Conservation (phyloP, 1,140 invertebrate genomes). For the Battus philenor region DNA sequence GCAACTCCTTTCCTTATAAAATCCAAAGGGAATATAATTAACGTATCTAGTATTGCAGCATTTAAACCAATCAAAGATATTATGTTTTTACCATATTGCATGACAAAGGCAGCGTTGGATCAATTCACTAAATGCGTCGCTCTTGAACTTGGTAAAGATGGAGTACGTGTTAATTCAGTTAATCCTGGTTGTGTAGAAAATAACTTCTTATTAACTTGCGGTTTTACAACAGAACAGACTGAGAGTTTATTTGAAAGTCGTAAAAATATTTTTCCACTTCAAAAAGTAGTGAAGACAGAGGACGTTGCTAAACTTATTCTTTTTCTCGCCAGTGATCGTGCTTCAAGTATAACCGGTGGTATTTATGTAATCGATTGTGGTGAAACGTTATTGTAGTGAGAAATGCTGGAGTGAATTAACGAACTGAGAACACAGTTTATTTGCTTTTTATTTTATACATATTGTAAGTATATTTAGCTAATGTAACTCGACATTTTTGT, state of each 20-base stretch:
- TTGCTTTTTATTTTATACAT: no score
- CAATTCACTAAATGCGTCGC: conserved; percentile 6
- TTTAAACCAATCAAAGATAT: neutral
- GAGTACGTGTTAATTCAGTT: conserved; percentile 3
- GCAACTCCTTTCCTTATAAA: conserved; percentile 27
- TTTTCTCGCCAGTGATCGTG: conserved; percentile 4
- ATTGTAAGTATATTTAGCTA: no score
- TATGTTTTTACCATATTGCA: neutral
- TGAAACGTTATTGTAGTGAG: conserved; percentile 65
- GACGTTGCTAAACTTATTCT: conserved; percentile 1
- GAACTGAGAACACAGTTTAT: no score
- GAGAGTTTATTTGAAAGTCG: neutral
- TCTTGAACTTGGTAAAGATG: conserved; percentile 6
- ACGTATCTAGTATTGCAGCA: conserved; percentile 4
- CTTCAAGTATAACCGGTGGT: conserved; percentile 1
- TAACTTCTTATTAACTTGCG: neutral
- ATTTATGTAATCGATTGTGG: conserved; percentile 88
- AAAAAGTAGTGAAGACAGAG: neutral
- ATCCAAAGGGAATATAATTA: conserved; percentile 17
- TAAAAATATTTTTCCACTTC: neutral
- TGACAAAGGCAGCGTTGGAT: conserved; percentile 7
- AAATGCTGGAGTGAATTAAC: no score
- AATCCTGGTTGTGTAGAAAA: neutral
- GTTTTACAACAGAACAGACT: neutral
- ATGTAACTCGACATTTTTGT: no score